Evolutionary conservation across 2,113 vertebrate species (phyloP), one percentile per base, ranked within the genome.

Genomic region (Clupea harengus): DNA sequence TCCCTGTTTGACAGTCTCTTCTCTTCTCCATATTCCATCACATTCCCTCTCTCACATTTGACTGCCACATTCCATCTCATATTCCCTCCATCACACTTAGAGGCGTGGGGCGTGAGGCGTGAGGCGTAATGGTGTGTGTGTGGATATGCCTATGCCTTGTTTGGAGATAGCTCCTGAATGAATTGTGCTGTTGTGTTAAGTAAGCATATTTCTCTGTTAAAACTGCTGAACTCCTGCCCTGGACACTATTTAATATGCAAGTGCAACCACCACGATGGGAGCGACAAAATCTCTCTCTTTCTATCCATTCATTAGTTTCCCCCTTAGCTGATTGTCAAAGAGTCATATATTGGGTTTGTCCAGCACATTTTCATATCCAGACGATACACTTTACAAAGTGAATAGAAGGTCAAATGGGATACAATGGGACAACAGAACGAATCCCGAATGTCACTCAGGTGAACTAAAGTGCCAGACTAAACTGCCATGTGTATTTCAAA

Each of bases 51-150:
- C 46, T 64, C 45, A 47, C 46, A 0, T 13, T 4, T 84, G 54
- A 32, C 85, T 44, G 54, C 2, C 82, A 83, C 60, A 45, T 64
- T 83, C 2, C 44, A 86, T 86, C 82, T 57, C 45, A n/a, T 72
- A 81, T 20, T 49, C 39, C 80, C 81, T 78, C 85, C 81, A 45
- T 86, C 60, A 50, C 60, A 39, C 22, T 57, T 45, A 39, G 10
- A 39, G 1, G 15, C 3, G 4, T 11, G 17, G 13, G 28, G 10
- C 72, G 4, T 6, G 72, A 64, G 28, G 10, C 72, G 4, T 6
- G 72, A 64, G 60, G 72, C 3, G 72, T 39, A 39, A 78, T 32
- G 72, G 72, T 1, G 15, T 44, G 72, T 75, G 67, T 78, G 32
- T 78, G 28, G 32, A 67, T 67, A 10, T 67, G 64, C 64, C 39